phyloP scores from a whole-genome alignment of 1,140 invertebrate species.

The Adelges cooleyi region DNA sequence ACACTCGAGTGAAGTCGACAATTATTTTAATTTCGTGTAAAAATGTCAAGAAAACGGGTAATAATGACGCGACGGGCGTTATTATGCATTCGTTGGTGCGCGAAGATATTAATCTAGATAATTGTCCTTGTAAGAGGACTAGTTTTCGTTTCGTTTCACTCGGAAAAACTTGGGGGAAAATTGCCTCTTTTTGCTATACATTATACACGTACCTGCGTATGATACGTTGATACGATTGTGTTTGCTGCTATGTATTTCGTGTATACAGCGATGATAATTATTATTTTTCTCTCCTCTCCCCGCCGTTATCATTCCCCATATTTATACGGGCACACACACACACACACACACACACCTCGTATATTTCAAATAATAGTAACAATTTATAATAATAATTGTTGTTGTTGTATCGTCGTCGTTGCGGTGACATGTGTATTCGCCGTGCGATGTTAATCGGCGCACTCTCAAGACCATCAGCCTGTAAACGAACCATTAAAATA shows the following conservation, averaged over 20 bases:
- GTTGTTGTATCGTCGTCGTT: no score
- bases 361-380: not conserved
- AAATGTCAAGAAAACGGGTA: conserved; percentile 18
- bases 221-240: conserved; percentile 24
- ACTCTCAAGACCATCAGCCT: conserved; percentile 9
- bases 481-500: conserved; percentile 16
- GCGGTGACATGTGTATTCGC: not conserved
- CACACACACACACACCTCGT: not conserved
- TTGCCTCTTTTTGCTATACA: not conserved
- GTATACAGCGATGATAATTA: not conserved
- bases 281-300: no score
- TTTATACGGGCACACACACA: no score
- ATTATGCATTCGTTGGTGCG: not conserved
- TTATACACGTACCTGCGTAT: not conserved
- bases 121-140: conserved; percentile 29
- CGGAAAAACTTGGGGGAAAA: conserved; percentile 18
- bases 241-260: not conserved
- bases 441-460: conserved; percentile 16
- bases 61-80: not conserved
- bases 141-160: conserved; percentile 28
- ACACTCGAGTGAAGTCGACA: not conserved
- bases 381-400: conserved; percentile 4
- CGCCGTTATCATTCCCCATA: no score
- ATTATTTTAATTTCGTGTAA: conserved; percentile 24
- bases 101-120: conserved; percentile 25